Evolutionary conservation across 2,113 vertebrate species (phyloP).

Genomic region (Bungarus multicinctus): DNA sequence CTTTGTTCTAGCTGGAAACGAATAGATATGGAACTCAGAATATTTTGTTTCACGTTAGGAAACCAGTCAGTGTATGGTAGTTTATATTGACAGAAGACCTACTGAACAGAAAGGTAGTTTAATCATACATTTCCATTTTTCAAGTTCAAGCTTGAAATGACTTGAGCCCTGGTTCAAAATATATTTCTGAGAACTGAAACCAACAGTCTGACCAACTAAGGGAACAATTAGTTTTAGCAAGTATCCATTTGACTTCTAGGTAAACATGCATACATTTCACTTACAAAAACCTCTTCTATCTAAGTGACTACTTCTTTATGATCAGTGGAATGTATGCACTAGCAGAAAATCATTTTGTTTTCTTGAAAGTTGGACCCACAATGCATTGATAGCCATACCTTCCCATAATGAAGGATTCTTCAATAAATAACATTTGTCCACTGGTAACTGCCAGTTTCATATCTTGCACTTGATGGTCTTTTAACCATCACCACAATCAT

Average conservation of each 20-base stretch:
- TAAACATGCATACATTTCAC: neutral
- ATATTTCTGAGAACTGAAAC: neutral
- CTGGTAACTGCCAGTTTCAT: neutral
- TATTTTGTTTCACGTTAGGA: slow-evolving; percentile 8
- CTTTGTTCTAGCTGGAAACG: neutral
- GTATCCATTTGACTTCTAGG: neutral
- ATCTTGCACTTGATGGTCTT: neutral
- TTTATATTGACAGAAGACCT: neutral
- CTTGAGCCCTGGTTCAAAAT: neutral
- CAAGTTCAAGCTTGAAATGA: neutral
- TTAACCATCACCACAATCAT: neutral
- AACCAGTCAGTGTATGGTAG: neutral
- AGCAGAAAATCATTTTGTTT: neutral
- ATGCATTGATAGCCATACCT: neutral
- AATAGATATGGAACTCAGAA: neutral
- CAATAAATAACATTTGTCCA: neutral
- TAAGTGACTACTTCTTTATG: neutral
- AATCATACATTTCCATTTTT: neutral
- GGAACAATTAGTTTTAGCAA: neutral
- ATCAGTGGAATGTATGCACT: neutral
- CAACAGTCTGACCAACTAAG: neutral
- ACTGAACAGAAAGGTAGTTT: neutral
- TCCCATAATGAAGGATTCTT: neutral
- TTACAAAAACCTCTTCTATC: slow-evolving; percentile 1
- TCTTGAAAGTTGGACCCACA: neutral